Conservation (phyloP, 2,113 vertebrate genomes). For the Microtus oregoni region DNA sequence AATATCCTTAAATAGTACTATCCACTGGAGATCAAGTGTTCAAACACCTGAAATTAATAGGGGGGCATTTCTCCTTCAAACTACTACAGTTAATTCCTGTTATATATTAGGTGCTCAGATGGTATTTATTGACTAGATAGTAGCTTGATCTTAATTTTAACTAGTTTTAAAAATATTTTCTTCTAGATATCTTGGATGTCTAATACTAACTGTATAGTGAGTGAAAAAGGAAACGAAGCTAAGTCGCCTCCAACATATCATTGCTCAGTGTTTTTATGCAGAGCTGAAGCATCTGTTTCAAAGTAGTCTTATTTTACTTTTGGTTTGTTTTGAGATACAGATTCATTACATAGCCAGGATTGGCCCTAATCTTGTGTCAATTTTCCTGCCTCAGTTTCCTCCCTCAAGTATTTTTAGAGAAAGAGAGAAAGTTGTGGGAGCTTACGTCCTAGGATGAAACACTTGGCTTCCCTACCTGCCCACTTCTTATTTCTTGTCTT, state of each 20-base stretch:
- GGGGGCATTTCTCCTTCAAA: neutral
- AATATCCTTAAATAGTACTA: neutral
- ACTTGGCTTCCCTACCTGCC: neutral
- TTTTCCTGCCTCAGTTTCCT: neutral
- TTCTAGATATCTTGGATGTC: neutral
- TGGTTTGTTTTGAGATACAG: neutral
- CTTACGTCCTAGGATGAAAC: neutral
- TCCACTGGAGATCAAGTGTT: neutral
- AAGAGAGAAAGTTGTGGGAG: neutral
- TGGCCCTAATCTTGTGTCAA: neutral
- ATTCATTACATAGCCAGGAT: neutral
- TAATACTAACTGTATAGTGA: neutral
- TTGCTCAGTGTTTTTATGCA: neutral
- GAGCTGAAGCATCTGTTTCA: neutral
- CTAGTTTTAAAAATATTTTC: neutral
- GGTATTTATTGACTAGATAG: constrained; percentile 48
- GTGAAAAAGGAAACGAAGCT: constrained; percentile 8
- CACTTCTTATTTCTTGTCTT: neutral
- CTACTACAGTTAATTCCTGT: neutral
- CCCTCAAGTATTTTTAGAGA: neutral
- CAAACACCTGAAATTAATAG: neutral
- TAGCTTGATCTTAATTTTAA: neutral
- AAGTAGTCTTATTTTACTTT: neutral
- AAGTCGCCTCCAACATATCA: neutral
- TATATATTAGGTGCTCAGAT: neutral